These are phyloP conservation scores for Timandra comae DNA, from an alignment of 2,888 invertebrate genomes.

Conservation along the genomic window DNA sequence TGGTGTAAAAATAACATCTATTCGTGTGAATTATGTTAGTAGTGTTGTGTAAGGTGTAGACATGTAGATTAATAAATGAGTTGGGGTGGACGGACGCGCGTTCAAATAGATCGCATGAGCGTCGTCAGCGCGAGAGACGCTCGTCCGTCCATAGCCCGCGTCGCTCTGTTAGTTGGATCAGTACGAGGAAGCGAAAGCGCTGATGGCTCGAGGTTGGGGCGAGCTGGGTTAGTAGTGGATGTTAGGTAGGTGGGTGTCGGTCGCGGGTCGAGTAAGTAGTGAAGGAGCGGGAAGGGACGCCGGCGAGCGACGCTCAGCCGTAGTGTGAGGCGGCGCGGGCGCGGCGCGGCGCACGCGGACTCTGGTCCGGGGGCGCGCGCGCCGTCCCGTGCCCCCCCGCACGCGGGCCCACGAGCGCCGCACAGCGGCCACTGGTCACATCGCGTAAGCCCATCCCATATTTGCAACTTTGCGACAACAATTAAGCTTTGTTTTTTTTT, in stretches of 20 bases:
- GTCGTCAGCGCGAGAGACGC: constrained; percentile 37
- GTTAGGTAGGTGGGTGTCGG: too few relatives aligned
- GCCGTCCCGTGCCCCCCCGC: constrained; percentile 66
- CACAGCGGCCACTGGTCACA: constrained; percentile 81
- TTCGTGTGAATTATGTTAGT: constrained; percentile 68
- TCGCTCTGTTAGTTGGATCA: constrained; percentile 65
- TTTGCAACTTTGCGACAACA: constrained; percentile 74
- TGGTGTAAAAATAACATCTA: constrained; percentile 77
- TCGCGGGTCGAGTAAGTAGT: too few relatives aligned
- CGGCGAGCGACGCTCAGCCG: constrained; percentile 62
- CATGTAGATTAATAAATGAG: constrained; percentile 41
- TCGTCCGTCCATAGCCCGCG: constrained; percentile 65
- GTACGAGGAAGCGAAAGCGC: constrained; percentile 69
- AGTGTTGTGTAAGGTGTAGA: constrained; percentile 71
- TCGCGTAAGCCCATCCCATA: constrained; percentile 84
- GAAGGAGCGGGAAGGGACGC: constrained; percentile 36
- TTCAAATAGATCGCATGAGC: constrained; percentile 24
- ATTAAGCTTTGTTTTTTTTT: constrained; percentile 73
- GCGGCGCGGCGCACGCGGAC: constrained; percentile 29
- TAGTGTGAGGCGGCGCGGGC: constrained; percentile 67
- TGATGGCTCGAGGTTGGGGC: constrained; percentile 33
- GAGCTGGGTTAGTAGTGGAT: constrained; percentile 20
- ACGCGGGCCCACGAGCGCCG: constrained; percentile 54
- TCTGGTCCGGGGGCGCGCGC: constrained; percentile 40
- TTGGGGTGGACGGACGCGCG: constrained; percentile 67